Conservation (phyloP, 2,888 invertebrate species). For the Drosophila setosimentum region DNA sequence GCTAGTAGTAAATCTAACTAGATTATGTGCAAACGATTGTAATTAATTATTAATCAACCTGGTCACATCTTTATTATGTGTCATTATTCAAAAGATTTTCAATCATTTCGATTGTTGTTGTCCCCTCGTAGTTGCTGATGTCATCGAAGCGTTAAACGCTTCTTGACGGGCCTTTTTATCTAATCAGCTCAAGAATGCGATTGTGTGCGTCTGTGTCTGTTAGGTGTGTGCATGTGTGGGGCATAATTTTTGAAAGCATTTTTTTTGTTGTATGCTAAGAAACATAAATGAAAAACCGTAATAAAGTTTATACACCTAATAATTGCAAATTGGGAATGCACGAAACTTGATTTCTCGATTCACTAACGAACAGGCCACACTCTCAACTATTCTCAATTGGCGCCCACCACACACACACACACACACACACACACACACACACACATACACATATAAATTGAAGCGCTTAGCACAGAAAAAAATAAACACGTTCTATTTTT, state of each 20-base stretch:
- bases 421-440: conserved; percentile 21
- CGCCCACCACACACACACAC: conserved; percentile 41
- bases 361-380: conserved; percentile 67
- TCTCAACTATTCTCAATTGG: conserved; percentile 68
- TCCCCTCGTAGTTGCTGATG: conserved; percentile 51
- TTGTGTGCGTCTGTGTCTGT: conserved; percentile 1
- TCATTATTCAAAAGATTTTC: conserved; percentile 54
- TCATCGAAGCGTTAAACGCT: conserved; percentile 59
- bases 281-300: conserved; percentile 46
- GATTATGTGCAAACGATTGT: neutral
- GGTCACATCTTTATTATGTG: conserved; percentile 30
- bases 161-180: conserved; percentile 54
- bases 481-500: conserved; percentile 77
- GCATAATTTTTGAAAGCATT: conserved; percentile 63
- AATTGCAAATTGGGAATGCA: conserved; percentile 75
- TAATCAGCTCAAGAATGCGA: conserved; percentile 55
- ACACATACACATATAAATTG: conserved; percentile 54
- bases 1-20: neutral
- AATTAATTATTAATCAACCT: conserved; percentile 24
- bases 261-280: conserved; percentile 59
- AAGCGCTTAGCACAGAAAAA: conserved; percentile 77
- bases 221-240: conserved; percentile 23
- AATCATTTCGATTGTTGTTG: conserved; percentile 19
- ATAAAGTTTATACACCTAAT: conserved; percentile 70
- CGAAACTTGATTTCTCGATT: conserved; percentile 65